Conservation (phyloP, 2,797 vertebrate genomes). For the Phoebastria nigripes region DNA sequence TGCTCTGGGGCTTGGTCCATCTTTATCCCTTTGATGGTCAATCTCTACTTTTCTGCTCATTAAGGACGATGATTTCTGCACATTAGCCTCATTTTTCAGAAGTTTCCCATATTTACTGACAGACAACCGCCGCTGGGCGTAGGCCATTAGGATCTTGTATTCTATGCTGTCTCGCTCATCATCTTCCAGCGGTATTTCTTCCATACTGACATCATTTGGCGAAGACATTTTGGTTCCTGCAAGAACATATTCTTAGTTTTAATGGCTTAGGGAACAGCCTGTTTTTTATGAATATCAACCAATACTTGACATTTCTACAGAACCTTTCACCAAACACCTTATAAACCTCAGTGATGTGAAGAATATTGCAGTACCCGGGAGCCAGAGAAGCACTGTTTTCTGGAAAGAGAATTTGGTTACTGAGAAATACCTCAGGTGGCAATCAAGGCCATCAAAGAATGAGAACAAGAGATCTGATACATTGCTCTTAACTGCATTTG, state of each 20-base stretch:
- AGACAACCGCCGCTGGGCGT: slow-evolving; percentile 56
- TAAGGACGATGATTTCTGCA: rapidly evolving
- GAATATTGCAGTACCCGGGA: background rate
- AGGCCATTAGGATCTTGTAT: slow-evolving; percentile 79
- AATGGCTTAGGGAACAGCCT: background rate
- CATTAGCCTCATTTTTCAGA: background rate
- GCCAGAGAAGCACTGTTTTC: background rate
- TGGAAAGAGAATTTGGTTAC: background rate
- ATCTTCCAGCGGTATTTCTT: slow-evolving; percentile 68
- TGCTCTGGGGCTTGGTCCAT: rapidly evolving
- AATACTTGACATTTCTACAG: background rate
- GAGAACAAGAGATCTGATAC: background rate
- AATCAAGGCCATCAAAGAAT: background rate
- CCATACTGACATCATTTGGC: background rate
- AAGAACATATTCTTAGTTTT: background rate
- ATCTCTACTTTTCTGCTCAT: no score
- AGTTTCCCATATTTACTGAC: background rate
- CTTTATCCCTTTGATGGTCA: background rate
- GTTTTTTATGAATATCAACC: background rate
- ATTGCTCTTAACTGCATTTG: background rate
- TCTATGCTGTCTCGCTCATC: slow-evolving; percentile 67
- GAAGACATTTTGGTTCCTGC: slow-evolving; percentile 53
- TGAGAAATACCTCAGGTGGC: background rate
- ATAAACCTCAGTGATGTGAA: background rate
- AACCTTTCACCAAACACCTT: background rate